Evolutionary conservation across 2,797 vertebrate genomes (phyloP).

Genomic region (Iguana delicatissima): DNA sequence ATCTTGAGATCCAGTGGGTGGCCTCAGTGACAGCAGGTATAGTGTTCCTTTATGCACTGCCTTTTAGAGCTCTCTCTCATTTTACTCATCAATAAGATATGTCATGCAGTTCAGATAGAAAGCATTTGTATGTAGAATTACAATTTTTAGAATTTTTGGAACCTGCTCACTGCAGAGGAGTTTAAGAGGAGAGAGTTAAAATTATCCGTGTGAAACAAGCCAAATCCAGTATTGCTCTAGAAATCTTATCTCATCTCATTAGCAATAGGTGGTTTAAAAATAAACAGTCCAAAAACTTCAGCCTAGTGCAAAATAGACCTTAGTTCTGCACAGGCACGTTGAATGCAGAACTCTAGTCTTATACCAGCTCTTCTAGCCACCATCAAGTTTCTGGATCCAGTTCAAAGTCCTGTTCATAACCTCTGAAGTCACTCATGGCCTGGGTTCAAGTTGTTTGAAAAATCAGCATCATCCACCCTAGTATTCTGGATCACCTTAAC

Average conservation of each 20-base stretch:
- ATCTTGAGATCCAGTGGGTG: not conserved
- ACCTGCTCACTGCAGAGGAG: constrained; percentile 1
- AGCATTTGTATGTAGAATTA: not conserved
- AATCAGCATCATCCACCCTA: not conserved
- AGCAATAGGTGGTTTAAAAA: not conserved
- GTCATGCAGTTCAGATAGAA: not conserved
- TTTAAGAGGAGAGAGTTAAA: constrained; percentile 15
- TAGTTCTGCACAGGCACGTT: not conserved
- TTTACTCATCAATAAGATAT: not conserved
- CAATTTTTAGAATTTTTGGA: not conserved
- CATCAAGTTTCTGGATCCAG: not conserved
- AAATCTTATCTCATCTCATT: not conserved
- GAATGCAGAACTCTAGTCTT: not conserved
- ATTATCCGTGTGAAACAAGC: not conserved
- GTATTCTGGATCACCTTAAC: not conserved
- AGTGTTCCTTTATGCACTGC: not conserved
- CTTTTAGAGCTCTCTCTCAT: constrained; percentile 9
- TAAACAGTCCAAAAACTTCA: not conserved
- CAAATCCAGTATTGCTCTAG: not conserved
- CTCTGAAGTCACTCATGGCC: not conserved
- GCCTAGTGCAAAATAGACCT: not conserved
- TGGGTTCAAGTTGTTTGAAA: not conserved
- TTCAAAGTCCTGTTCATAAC: not conserved
- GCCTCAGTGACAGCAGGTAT: not conserved
- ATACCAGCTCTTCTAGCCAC: not conserved